Base-by-base conservation (phyloP, 2,113 vertebrate species). In the Embiotoca jacksoni region DNA sequence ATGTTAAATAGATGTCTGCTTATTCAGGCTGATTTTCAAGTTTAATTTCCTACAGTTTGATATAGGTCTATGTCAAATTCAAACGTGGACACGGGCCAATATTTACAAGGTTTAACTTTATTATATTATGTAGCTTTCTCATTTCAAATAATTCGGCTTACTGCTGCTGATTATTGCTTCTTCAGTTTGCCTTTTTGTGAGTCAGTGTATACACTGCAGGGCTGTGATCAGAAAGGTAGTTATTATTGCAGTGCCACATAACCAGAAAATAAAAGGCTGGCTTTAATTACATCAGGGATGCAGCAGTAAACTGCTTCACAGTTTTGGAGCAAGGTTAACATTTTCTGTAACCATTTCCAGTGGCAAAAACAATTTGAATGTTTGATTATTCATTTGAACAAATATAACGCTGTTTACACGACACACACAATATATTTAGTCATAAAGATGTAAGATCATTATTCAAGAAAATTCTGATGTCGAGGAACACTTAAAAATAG, bases 211-310 rank as follows among this genome's bases (percentile, higher is more conserved):
- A 41, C 32, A 52, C 33, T 32, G 23, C 47, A 54, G 47, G 16
- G 15, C 30, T 63, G 68, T 73, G 39, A 32, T 78, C 11, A 30
- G 23, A 73, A 16, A 83, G 55, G 16, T 35, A 30, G 49, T 23
- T 75, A 56, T 53, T 75, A 41, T 11, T 31, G 44, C 65, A 52
- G 65, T 14, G 23, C 30, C 52, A 31, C 39, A 39, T 46, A 75
- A 3, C 35, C 7, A 49, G 54, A 71, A 61, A 31, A 50, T 7
- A 3, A 71, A 59, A 55, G 6, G 30, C 30, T 9, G 57, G 16
- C 9, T 68, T 36, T 46, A 44, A 52, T 58, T 41, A 56, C 13
- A 53, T 16, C 39, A 57, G 7, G 14, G 30, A 30, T 30, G 58
- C 9, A 55, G 10, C 32, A 39, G 32, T 3, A 32, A 54, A 53